Percentiles rank a stretch among this genome's conserved stretches.
phyloP scores from a whole-genome alignment of 2,888 invertebrate species.

The Dilophus febrilis region DNA sequence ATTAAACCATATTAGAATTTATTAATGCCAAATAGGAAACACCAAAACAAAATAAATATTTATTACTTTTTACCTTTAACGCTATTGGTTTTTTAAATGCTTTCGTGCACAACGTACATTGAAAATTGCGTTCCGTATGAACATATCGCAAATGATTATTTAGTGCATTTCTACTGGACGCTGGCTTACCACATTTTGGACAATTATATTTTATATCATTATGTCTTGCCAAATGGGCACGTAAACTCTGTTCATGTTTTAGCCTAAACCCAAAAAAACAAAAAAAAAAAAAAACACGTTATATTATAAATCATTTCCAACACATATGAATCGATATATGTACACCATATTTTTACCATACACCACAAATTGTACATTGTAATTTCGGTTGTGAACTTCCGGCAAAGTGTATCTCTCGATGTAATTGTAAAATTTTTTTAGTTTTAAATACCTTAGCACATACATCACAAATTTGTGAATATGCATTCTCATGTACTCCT shows the following conservation, averaged over 20 bases:
- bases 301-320: too few species aligned
- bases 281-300: too few species aligned
- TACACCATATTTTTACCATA: too few species aligned
- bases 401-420: conserved; percentile 20
- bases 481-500: background rate
- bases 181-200: conserved; percentile 15
- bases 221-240: background rate
- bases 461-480: conserved; percentile 2
- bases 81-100: too few species aligned
- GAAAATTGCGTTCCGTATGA: conserved; percentile 14
- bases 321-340: too few species aligned
- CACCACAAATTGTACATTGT: conserved; percentile 25
- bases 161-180: conserved; percentile 25
- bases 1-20: too few species aligned
- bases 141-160: conserved; percentile 25
- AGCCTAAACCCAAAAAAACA: too few species aligned
- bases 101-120: too few species aligned
- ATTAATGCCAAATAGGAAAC: conserved; percentile 19
- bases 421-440: conserved; percentile 23
- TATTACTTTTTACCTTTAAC: conserved; percentile 5
- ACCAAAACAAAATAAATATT: conserved; percentile 23
- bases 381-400: conserved; percentile 19
- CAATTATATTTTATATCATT: background rate
- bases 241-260: background rate
- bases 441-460: conserved; percentile 2